Evolutionary conservation across 2,113 vertebrate species (phyloP).

Genomic region (Podarcis cretensis): DNA sequence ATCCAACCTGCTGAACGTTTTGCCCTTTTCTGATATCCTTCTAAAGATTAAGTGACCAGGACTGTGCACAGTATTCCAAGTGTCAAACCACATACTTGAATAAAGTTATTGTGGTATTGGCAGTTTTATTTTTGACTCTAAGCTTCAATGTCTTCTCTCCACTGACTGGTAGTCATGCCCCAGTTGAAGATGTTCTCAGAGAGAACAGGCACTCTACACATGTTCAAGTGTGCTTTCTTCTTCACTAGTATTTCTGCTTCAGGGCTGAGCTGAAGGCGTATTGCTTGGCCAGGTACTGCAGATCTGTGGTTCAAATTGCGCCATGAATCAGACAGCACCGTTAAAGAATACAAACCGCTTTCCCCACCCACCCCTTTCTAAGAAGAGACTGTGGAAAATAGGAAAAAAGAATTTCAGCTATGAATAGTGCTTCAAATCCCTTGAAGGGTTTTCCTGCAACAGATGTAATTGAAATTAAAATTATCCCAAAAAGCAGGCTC

Average conservation of each 20-base stretch:
- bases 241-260: neutral
- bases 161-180: no score
- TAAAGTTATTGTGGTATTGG: neutral
- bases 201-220: neutral
- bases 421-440: neutral
- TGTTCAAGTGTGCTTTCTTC: neutral
- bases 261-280: neutral
- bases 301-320: neutral
- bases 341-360: neutral
- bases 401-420: slow-evolving; percentile 16
- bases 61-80: no score
- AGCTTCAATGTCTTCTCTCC: neutral
- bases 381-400: slow-evolving; percentile 1
- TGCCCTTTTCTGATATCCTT: neutral
- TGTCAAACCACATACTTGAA: neutral
- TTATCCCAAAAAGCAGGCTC: neutral
- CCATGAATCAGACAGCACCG: neutral
- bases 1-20: neutral
- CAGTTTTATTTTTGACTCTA: neutral
- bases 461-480: slow-evolving; percentile 8
- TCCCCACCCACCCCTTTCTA: no score
- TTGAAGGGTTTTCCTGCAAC: slow-evolving; percentile 1
- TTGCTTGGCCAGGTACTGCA: neutral
- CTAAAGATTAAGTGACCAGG: no score
- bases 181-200: neutral